phyloP scores from a whole-genome alignment of 2,797 vertebrate genomes.

The Oceanodroma leucorhoa region DNA sequence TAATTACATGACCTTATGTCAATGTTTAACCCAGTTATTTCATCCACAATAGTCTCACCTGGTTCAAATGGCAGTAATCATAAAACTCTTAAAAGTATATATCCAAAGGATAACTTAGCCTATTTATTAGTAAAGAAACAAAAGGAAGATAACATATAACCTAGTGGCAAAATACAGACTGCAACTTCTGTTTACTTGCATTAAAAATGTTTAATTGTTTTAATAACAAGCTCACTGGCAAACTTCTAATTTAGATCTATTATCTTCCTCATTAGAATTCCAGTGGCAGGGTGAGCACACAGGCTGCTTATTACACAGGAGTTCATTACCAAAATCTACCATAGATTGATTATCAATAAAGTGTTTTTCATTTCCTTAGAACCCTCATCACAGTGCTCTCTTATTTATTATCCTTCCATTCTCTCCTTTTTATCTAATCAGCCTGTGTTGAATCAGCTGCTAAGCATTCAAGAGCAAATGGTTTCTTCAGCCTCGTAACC shows the following conservation, averaged over 20 bases:
- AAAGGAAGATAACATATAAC: constrained; percentile 14
- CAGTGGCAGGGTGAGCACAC: neutral
- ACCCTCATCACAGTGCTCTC: neutral
- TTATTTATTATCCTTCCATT: constrained; percentile 48
- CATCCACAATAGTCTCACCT: neutral
- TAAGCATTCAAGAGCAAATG: constrained; percentile 28
- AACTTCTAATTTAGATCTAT: constrained; percentile 48
- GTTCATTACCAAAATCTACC: constrained; percentile 63
- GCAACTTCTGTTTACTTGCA: neutral
- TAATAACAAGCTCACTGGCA: constrained; percentile 58
- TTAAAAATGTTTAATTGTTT: constrained; percentile 70
- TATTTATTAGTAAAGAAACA: constrained; percentile 32
- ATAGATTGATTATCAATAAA: constrained; percentile 59
- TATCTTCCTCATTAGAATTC: constrained; percentile 51
- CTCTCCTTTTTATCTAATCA: constrained; percentile 55
- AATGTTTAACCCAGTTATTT: neutral
- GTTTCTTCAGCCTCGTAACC: constrained; percentile 7
- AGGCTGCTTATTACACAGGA: constrained; percentile 40
- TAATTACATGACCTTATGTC: neutral
- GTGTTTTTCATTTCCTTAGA: constrained; percentile 51
- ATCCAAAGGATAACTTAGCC: neutral
- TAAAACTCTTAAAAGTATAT: neutral
- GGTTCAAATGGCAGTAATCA: neutral
- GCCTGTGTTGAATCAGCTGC: constrained; percentile 39
- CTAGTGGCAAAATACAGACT: constrained; percentile 6